Evolutionary conservation across 2,888 invertebrate species (phyloP).

Genomic region (Chrysolina americana): DNA sequence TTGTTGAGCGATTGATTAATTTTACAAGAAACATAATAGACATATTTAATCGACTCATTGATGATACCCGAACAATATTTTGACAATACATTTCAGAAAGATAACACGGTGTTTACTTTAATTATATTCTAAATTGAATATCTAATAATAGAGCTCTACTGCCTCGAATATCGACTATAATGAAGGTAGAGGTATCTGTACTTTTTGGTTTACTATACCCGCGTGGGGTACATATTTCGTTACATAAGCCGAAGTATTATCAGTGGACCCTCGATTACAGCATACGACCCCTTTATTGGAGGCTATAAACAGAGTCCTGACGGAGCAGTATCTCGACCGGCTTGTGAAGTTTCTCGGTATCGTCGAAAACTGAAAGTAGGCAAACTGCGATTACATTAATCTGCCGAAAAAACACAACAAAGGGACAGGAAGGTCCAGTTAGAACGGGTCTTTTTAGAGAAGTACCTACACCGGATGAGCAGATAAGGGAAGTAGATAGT

Average conservation of each 20-base stretch:
- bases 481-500: slow-evolving; percentile 36
- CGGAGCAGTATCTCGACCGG: slow-evolving; percentile 18
- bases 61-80: too few relatives aligned
- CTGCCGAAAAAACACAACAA: slow-evolving; percentile 31
- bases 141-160: slow-evolving; percentile 34
- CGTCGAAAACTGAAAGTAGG: slow-evolving; percentile 6
- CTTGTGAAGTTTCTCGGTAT: slow-evolving; percentile 18
- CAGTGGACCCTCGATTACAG: slow-evolving; percentile 48
- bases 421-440: slow-evolving; percentile 12
- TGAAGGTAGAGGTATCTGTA: slow-evolving; percentile 52
- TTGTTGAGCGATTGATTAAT: too few relatives aligned
- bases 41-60: too few relatives aligned
- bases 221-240: slow-evolving; percentile 58
- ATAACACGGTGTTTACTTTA: slow-evolving; percentile 32
- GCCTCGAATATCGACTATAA: slow-evolving; percentile 38
- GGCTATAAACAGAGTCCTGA: slow-evolving; percentile 30
- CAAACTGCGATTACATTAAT: slow-evolving; percentile 43
- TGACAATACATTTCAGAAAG: background rate
- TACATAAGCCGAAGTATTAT: slow-evolving; percentile 57
- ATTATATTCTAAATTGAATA: slow-evolving; percentile 34
- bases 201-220: slow-evolving; percentile 60
- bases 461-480: slow-evolving; percentile 2
- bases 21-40: too few relatives aligned
- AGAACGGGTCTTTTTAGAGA: slow-evolving; percentile 17
- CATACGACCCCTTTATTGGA: slow-evolving; percentile 24